Conservation (phyloP, 1,140 invertebrate species). For the Physella acuta region DNA sequence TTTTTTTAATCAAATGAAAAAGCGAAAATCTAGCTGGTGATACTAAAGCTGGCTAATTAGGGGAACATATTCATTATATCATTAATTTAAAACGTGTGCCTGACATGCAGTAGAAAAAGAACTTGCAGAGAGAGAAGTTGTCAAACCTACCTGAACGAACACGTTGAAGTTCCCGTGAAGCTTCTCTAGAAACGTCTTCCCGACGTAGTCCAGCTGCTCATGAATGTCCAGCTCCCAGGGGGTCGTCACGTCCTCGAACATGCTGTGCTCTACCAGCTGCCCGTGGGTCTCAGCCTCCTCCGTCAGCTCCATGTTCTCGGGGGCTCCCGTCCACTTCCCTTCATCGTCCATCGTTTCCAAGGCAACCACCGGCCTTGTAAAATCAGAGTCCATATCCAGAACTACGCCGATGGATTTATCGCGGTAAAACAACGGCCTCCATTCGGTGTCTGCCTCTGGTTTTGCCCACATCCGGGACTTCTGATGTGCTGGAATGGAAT, state of each 20-base stretch:
- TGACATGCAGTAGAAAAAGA: not conserved
- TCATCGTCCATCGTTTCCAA: constrained; percentile 42
- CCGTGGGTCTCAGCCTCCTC: constrained; percentile 30
- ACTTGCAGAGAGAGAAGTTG: not conserved
- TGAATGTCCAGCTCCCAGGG: constrained; percentile 55
- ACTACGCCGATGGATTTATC: constrained; percentile 49
- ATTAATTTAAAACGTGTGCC: not conserved
- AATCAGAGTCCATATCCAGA: constrained; percentile 53
- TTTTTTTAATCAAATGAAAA: no score
- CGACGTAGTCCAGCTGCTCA: constrained; percentile 54
- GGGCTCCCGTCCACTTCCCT: constrained; percentile 40
- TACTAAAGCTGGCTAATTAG: not conserved
- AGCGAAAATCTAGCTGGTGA: no score
- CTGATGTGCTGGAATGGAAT: constrained; percentile 34
- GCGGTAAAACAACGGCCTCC: constrained; percentile 42
- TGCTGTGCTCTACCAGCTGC: constrained; percentile 45
- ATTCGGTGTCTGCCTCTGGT: constrained; percentile 47
- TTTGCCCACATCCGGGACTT: constrained; percentile 50
- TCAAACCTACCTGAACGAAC: constrained; percentile 41
- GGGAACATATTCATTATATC: not conserved
- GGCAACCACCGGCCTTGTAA: constrained; percentile 45
- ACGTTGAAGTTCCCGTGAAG: constrained; percentile 50
- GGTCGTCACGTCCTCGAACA: constrained; percentile 53
- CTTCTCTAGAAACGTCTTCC: constrained; percentile 47
- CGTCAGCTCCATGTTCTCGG: constrained; percentile 34